Evolutionary conservation across 2,888 invertebrate genomes (phyloP), one percentile per base, ranked within the genome.

Genomic region (Dicycla oo): DNA sequence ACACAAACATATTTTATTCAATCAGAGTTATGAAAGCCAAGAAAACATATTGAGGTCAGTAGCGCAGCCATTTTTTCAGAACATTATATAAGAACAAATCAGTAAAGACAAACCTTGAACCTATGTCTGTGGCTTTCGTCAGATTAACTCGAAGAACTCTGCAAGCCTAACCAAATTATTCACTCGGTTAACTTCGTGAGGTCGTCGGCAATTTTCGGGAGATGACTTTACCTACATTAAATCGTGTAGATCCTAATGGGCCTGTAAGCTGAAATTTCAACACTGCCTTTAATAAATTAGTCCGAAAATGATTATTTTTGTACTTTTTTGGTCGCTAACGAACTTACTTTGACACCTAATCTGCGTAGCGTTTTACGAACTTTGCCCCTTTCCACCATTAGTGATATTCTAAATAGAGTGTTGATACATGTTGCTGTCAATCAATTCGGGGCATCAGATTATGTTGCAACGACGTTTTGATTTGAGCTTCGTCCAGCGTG

Each of bases 201-300:
- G 80, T 73, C 57, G 77, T 71, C 70, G 75, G 62, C 65, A 78
- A 80, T 84, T 80, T 75, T 72, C 80, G 60, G 65, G 60, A 72
- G 73, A 81, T 78, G 84, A 58, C 74, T 75, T 51, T 66, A 73
- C 82, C 78, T 81, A 81, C 74, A 85, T 82, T 76, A 84, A 82
- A 73, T 84, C 64, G 77, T 75, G 67, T 77, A 63, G 72, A 70
- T 73, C 74, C 65, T 79, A 84, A 84, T 79, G 77, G 82, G 54
- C 40, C 57, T 71, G 66, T 58, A 30, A 68, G 75, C 71, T 75
- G 63, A 61, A 78, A 79, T 81, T 86, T 81, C 63, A 68, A 57
- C 71, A 63, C 57, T 58, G n/a, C 51, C 49, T 71, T 57, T 73
- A 68, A 73, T 68, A 69, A 58, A 57, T 43, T 60, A 38, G 69